phyloP scores from a whole-genome alignment of 2,888 invertebrate species.

The Phania funesta region DNA sequence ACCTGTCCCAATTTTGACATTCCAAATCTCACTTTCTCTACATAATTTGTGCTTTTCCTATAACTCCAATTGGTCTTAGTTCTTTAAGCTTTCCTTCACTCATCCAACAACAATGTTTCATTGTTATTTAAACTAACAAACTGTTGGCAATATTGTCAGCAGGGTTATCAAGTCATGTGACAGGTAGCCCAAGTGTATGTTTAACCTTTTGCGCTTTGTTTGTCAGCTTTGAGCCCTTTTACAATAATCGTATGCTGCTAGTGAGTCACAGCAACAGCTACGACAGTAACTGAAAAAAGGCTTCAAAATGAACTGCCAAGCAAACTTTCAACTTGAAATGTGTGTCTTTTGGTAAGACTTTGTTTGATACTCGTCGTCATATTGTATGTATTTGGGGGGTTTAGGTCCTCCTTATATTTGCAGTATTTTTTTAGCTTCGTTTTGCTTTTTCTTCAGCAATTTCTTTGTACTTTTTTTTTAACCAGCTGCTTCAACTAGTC shows the following conservation, averaged over 20 bases:
- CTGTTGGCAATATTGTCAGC: slow-evolving; percentile 57
- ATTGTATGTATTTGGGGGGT: slow-evolving; percentile 17
- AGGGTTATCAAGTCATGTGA: slow-evolving; percentile 53
- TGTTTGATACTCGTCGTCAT: slow-evolving; percentile 24
- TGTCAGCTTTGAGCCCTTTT: slow-evolving; percentile 47
- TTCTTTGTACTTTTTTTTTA: slow-evolving; percentile 3
- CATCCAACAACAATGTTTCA: slow-evolving; percentile 18
- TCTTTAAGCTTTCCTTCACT: not conserved
- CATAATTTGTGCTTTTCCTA: not conserved
- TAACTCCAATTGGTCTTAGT: not conserved
- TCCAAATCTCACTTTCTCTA: not conserved
- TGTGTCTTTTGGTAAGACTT: slow-evolving; percentile 21
- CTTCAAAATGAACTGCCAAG: not conserved
- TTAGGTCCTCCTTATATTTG: not conserved
- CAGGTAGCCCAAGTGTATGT: slow-evolving; percentile 65
- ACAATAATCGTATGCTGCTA: not conserved
- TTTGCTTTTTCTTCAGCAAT: not conserved
- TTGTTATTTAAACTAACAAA: slow-evolving; percentile 33
- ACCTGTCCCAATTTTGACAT: not conserved
- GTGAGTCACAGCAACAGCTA: slow-evolving; percentile 4
- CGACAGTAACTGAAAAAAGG: slow-evolving; percentile 6
- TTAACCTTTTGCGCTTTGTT: slow-evolving; percentile 63
- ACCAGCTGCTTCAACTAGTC: slow-evolving; percentile 20
- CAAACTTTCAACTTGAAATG: slow-evolving; percentile 12
- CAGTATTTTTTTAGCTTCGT: slow-evolving; percentile 6